Percentiles rank a stretch among this genome's conserved stretches.
Conservation (phyloP, 2,797 vertebrate species). For the Tragelaphus eurycerus region DNA sequence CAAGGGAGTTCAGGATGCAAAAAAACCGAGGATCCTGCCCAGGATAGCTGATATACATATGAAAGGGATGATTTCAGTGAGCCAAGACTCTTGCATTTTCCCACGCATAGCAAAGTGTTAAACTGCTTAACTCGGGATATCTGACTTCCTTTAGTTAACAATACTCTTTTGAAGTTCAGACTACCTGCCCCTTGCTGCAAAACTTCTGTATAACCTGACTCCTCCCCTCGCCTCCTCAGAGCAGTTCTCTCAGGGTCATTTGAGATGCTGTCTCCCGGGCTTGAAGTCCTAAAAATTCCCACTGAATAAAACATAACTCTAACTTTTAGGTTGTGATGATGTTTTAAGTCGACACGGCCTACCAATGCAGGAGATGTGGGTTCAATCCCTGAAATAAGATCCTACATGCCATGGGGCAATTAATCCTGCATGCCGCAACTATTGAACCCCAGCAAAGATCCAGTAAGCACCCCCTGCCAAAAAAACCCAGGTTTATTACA, state of each 20-base stretch:
- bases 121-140: neutral
- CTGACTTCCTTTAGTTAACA: neutral
- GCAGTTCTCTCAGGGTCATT: neutral
- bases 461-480: neutral
- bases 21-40: neutral
- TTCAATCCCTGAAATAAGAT: neutral
- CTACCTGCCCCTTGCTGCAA: neutral
- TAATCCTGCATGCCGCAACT: neutral
- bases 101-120: neutral
- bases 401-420: neutral
- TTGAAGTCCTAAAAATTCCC: neutral
- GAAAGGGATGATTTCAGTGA: neutral
- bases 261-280: neutral
- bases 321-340: neutral
- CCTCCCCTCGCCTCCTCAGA: neutral
- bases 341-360: neutral
- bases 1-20: neutral
- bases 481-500: neutral
- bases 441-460: neutral
- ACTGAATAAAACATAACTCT: neutral
- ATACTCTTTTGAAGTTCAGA: neutral
- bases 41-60: neutral
- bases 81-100: neutral
- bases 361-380: neutral
- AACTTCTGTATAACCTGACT: neutral